These are phyloP conservation scores for Nephila pilipes DNA, from an alignment of 1,140 invertebrate species.

Conservation along the genomic window DNA sequence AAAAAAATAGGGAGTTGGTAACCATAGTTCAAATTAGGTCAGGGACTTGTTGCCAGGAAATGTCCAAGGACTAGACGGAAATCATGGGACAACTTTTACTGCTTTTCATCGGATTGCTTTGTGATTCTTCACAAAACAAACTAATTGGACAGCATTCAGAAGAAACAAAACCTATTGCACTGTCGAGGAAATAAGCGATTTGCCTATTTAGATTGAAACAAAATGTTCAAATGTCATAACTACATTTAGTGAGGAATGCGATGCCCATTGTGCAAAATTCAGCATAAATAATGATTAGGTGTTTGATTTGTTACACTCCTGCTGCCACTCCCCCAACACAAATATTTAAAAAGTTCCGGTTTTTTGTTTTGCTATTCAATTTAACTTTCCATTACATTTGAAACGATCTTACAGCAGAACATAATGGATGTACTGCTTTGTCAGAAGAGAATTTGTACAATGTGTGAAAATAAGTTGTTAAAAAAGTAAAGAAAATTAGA, in stretches of 20 bases:
- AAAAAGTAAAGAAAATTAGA: too few relatives aligned
- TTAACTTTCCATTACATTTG: too few relatives aligned
- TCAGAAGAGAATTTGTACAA: too few relatives aligned
- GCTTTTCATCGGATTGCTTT: slow-evolving; percentile 8
- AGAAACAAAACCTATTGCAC: slow-evolving; percentile 17
- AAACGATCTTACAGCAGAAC: too few relatives aligned
- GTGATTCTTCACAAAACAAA: slow-evolving; percentile 12
- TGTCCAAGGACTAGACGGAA: slow-evolving; percentile 58
- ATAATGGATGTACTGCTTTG: too few relatives aligned
- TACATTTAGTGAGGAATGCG: slow-evolving; percentile 9
- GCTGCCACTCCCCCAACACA: not conserved
- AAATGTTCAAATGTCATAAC: slow-evolving; percentile 24
- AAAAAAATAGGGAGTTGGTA: not conserved
- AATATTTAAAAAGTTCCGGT: too few relatives aligned
- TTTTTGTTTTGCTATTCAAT: too few relatives aligned
- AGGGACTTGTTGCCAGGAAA: slow-evolving; percentile 54
- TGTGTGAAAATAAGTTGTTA: too few relatives aligned
- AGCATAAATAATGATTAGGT: not conserved
- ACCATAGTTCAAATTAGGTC: slow-evolving; percentile 45
- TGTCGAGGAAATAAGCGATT: slow-evolving; percentile 10
- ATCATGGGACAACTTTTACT: slow-evolving; percentile 59
- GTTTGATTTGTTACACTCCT: slow-evolving; percentile 4
- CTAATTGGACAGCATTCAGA: slow-evolving; percentile 44
- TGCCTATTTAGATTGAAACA: not conserved
- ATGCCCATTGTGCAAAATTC: not conserved